Evolutionary conservation across 2,888 invertebrate genomes (phyloP).

Genomic region (Ectropis crepuscularia): DNA sequence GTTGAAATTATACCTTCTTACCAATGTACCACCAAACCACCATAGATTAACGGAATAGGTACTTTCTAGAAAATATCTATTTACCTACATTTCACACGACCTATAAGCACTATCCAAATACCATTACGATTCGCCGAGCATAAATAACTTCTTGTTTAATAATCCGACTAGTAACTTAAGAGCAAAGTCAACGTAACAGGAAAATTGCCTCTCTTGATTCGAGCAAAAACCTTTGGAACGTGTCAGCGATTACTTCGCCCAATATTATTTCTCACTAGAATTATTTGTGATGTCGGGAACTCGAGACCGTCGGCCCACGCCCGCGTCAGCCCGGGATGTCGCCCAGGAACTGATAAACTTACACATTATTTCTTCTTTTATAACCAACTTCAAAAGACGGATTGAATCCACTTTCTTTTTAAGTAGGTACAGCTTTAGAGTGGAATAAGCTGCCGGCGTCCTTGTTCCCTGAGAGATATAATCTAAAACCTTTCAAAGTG

Average conservation of each 20-base stretch:
- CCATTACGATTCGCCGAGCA: not conserved
- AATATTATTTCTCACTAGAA: slow-evolving; percentile 11
- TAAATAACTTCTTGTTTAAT: not conserved
- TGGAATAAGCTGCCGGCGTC: too few relatives aligned
- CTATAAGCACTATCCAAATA: not conserved
- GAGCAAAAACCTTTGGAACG: not conserved
- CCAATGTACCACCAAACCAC: too few relatives aligned
- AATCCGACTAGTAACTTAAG: not conserved
- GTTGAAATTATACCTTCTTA: too few relatives aligned
- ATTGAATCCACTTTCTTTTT: too few relatives aligned
- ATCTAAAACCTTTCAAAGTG: too few relatives aligned
- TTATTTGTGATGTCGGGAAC: slow-evolving; percentile 1
- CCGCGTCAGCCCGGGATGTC: too few relatives aligned
- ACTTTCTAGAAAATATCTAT: not conserved
- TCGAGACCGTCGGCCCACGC: not conserved
- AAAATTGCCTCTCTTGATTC: slow-evolving; percentile 1
- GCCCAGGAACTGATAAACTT: too few relatives aligned
- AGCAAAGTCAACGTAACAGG: not conserved
- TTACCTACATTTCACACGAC: not conserved
- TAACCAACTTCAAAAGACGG: too few relatives aligned
- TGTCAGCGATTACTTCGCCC: slow-evolving; percentile 1
- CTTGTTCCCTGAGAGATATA: too few relatives aligned
- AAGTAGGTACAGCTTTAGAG: too few relatives aligned
- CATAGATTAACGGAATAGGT: too few relatives aligned
- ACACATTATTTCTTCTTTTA: too few relatives aligned